These are phyloP conservation scores for Catamblyrhynchus diadema DNA, from an alignment of 2,797 vertebrate genomes.

Conservation along the genomic window DNA sequence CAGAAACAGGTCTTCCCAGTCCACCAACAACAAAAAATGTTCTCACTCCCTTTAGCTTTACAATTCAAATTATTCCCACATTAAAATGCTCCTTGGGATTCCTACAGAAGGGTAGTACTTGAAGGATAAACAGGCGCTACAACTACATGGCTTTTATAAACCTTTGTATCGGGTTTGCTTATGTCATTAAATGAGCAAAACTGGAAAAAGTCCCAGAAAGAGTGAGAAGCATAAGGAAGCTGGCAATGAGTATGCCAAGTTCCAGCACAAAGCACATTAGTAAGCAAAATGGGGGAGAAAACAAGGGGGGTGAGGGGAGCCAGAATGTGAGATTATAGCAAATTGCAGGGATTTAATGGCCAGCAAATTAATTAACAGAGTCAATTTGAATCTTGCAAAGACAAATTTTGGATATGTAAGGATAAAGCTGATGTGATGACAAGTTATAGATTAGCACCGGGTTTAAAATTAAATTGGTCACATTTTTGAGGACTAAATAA, in stretches of 20 bases:
- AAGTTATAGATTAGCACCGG: neutral
- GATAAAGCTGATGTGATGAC: neutral
- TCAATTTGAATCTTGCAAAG: neutral
- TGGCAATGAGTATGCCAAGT: neutral
- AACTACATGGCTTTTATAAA: neutral
- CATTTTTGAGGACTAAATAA: neutral
- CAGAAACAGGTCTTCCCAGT: neutral
- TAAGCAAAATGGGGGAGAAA: slow-evolving; percentile 12
- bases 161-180: slow-evolving; percentile 30
- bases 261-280: neutral
- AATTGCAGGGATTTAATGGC: neutral
- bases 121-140: slow-evolving; percentile 13
- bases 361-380: neutral
- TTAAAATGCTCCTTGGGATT: neutral
- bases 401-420: neutral
- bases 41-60: neutral
- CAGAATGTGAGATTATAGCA: neutral
- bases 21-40: neutral
- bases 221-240: slow-evolving; percentile 40
- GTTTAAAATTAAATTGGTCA: neutral
- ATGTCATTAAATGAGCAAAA: slow-evolving; percentile 45
- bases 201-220: slow-evolving; percentile 52
- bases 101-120: neutral
- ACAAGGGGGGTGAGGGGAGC: fast-evolving
- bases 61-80: neutral